A percentile compares a stretch with the other conserved stretches of the same genome.
phyloP scores from a whole-genome alignment of 2,797 vertebrate genomes.

The Myotis findleyi region DNA sequence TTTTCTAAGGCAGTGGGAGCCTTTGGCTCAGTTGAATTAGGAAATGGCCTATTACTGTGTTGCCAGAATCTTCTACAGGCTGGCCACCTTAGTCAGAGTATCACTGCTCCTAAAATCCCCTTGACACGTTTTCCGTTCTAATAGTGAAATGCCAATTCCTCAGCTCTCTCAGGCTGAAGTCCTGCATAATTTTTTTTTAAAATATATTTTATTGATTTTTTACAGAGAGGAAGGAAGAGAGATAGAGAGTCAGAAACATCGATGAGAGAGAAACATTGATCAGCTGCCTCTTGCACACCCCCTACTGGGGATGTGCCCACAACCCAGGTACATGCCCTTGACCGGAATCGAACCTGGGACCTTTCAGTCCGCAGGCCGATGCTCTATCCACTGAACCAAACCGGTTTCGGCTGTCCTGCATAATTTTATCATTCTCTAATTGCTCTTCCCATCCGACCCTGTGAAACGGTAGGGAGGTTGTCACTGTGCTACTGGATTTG shows the following conservation, averaged over 20 bases:
- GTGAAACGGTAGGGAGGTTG: not conserved
- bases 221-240: no score
- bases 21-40: not conserved
- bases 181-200: not conserved
- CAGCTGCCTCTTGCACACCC: no score
- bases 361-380: no score
- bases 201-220: no score
- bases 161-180: not conserved
- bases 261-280: no score
- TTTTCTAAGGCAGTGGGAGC: conserved; percentile 42
- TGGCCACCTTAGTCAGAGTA: not conserved
- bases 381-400: no score
- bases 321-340: no score
- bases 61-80: conserved; percentile 8
- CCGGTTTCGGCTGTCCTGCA: no score
- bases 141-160: conserved; percentile 33
- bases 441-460: not conserved
- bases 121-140: not conserved
- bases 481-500: not conserved
- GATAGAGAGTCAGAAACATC: no score
- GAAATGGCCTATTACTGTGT: not conserved
- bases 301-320: no score
- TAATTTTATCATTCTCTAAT: not conserved
- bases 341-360: no score
- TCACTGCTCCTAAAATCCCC: not conserved